A percentile compares a stretch with the other conserved stretches of the same genome.
Evolutionary conservation across 2,888 invertebrate species (phyloP).

Genomic region (Ctena decussata): DNA sequence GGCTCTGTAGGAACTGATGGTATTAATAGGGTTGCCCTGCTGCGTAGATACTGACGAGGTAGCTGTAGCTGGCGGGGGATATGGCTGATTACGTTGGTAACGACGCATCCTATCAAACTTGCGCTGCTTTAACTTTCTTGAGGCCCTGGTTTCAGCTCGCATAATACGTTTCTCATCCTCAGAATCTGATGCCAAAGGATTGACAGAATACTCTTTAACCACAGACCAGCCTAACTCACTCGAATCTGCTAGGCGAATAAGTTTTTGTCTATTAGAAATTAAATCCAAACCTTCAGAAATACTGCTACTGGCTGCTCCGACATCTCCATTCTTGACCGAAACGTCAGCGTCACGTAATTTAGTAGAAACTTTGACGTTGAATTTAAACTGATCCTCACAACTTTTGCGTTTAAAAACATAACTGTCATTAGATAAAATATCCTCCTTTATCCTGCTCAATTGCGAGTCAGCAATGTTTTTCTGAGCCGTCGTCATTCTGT

Average conservation of each 20-base stretch:
- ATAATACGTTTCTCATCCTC: background rate
- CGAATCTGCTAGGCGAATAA: constrained; percentile 6
- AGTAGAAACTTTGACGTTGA: background rate
- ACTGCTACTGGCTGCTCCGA: background rate
- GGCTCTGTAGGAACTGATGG: background rate
- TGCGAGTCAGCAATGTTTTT: background rate
- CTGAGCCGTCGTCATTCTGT: background rate
- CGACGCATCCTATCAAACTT: background rate
- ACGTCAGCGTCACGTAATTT: background rate
- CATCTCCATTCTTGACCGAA: too few species aligned
- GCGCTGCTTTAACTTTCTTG: background rate
- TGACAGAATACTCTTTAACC: background rate
- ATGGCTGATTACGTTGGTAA: background rate
- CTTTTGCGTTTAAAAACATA: background rate
- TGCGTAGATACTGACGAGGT: background rate
- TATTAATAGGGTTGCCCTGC: too few species aligned
- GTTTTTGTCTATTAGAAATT: background rate
- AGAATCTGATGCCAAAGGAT: background rate
- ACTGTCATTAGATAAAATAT: background rate
- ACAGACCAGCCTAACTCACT: background rate
- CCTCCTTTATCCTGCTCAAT: background rate
- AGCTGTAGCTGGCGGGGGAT: background rate
- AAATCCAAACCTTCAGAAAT: constrained; percentile 12
- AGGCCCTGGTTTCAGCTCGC: background rate
- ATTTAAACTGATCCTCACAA: constrained; percentile 13